Percentiles rank a stretch among this genome's conserved stretches.
These are phyloP conservation scores for Mizuhopecten yessoensis DNA, from an alignment of 1,140 invertebrate genomes.

Conservation along the genomic window DNA sequence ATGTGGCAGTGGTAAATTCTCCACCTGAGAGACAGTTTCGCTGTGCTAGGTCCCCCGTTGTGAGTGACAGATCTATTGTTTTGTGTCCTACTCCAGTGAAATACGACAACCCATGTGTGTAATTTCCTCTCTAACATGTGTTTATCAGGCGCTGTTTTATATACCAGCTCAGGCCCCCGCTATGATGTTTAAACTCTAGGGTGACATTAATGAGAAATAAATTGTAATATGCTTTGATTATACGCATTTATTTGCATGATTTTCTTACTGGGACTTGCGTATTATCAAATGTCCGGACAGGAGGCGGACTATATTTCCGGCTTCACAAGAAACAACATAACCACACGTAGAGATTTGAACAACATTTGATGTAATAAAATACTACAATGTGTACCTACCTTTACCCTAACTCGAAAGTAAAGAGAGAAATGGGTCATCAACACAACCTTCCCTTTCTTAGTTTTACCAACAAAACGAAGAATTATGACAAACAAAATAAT, in stretches of 20 bases:
- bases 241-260: constrained; percentile 22
- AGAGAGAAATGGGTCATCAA: too few relatives aligned
- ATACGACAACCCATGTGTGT: constrained; percentile 32
- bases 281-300: background rate
- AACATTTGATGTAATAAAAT: constrained; percentile 5
- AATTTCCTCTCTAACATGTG: constrained; percentile 10
- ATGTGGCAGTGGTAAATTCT: too few relatives aligned
- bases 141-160: background rate
- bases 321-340: background rate
- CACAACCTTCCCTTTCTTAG: too few relatives aligned
- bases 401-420: too few relatives aligned
- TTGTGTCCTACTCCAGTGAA: background rate
- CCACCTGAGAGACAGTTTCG: background rate
- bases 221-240: constrained; percentile 40
- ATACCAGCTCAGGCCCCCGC: background rate
- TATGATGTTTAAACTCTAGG: background rate
- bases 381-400: too few relatives aligned
- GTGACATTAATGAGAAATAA: constrained; percentile 28
- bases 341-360: background rate
- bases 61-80: constrained; percentile 19
- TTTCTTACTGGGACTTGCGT: background rate
- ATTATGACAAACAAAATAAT: too few relatives aligned
- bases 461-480: too few relatives aligned
- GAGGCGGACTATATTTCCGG: constrained; percentile 31
- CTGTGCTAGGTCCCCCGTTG: background rate